These are phyloP conservation scores for Tetragonisca angustula DNA, from an alignment of 2,888 invertebrate genomes.

Conservation along the genomic window DNA sequence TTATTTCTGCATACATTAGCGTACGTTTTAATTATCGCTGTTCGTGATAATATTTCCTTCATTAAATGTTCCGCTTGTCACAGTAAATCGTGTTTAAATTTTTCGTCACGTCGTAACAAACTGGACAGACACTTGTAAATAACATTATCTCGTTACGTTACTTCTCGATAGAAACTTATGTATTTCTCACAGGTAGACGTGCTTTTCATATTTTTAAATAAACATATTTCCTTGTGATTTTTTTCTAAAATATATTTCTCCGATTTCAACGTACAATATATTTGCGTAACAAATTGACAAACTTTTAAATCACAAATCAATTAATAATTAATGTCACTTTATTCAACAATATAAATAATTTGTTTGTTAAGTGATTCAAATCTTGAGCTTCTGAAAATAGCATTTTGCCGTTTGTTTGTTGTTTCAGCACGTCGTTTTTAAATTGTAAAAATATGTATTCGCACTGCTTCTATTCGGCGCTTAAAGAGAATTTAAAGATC, in stretches of 20 bases:
- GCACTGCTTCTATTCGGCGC: too few relatives aligned
- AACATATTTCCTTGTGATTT: too few relatives aligned
- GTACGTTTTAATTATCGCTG: neutral
- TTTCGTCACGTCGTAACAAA: neutral
- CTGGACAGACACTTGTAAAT: neutral
- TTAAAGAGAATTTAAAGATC: neutral
- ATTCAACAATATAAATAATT: neutral
- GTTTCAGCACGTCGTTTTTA: neutral
- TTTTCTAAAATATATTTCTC: too few relatives aligned
- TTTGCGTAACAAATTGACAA: too few relatives aligned
- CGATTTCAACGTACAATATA: too few relatives aligned
- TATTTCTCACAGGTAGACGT: too few relatives aligned
- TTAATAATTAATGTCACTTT: neutral
- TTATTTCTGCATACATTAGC: neutral
- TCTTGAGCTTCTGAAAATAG: too few relatives aligned
- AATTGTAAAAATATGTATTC: neutral
- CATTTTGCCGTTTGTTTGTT: neutral
- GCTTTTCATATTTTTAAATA: too few relatives aligned
- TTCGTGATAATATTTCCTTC: neutral
- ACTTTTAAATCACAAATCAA: too few relatives aligned
- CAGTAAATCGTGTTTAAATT: neutral
- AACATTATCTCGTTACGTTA: neutral
- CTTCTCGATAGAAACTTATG: too few relatives aligned
- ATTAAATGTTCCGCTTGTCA: neutral
- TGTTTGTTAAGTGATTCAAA: neutral